Base-by-base conservation (phyloP, 64 coral and sea anemone genomes). In the Pocillopora damicornis region DNA sequence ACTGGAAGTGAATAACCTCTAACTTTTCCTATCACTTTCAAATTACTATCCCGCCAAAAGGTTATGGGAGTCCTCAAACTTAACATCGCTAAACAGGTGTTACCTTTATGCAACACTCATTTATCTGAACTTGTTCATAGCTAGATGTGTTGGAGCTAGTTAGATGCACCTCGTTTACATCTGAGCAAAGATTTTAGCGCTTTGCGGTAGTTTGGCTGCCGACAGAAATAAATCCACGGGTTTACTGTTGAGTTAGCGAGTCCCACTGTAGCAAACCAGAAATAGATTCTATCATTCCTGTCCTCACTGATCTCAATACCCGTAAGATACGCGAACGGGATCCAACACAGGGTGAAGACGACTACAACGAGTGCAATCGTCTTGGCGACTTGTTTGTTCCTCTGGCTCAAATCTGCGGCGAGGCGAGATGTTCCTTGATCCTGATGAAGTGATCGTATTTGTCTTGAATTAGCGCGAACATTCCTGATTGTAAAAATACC, bases 181-280 rank as follows among this genome's bases (percentile, higher is more conserved):
- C 66, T 18, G 23, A 69, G 2, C 9, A 69, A 69, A 20, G 9
- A n/a, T 69, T 69, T 69, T 22, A 69, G 23, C 66, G 77, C 77
- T 0, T 60, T 9, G 20, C 77, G 57, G 23, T 79, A 79, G 77
- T 79, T 79, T 79, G 58, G 22, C 26, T 61, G 77, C 11, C 77
- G 51, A 59, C 60, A 79, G 57, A 79, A 79, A 15, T 79, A 79
- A 59, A 79, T 59, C 77, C 77, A 79, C 57, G 77, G 77, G 60
- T 22, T 79, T 22, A 79, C n/a, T 25, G 56, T 12, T 5, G 77
- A 79, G 22, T 79, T 79, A 4, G 77, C 77, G 4, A 79, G 57
- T 0, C 77, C 77, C 15, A 79, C 20, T 0, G 58, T 13, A n/a
- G 51, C 77, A 23, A 79, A 79, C 77, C 77, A 79, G 57, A 79